Evolutionary conservation across 2,113 vertebrate species (phyloP), one percentile per base, ranked within the genome.

Genomic region (Platichthys flesus): DNA sequence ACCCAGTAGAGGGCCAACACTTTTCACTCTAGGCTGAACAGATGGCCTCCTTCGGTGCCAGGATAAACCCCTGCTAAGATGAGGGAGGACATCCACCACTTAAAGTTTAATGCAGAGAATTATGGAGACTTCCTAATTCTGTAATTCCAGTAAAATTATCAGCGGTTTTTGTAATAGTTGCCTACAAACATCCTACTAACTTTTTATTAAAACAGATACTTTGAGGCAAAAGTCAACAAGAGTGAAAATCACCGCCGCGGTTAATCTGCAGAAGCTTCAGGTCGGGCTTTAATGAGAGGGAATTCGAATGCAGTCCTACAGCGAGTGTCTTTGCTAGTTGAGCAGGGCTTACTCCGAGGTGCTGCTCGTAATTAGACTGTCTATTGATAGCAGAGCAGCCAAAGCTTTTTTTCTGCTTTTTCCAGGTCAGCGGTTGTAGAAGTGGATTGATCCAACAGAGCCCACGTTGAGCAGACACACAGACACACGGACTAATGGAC

Each of bases 391-490:
- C 79, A 55, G 79, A 81, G 85, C 82, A 54, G 60, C 47, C 68
- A 78, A 71, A 80, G 82, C 84, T 85, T 89, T 85, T 85, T 28
- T 86, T 75, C 71, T 84, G 74, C 69, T 84, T 78, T 92, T 93
- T 94, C 88, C 90, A 91, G 93, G 93, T 94, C 93, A 93, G 54
- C 88, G 89, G 70, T 54, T 56, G 63, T 63, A 74, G 76, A 71
- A 69, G 55, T 72, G 74, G 70, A 94, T 93, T 89, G 93, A 94
- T 94, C 88, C 66, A 52, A 63, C 87, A 56, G 83, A 86, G 64
- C 78, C 81, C 86, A 85, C 79, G 75, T 71, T 76, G 82, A 79
- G 83, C 20, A 2, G 18, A 54, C 51, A 52, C 71, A 83, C 66
- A 85, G 55, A 79, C 60, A 71, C 62, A 79, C 9, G 69, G 40